Percentiles rank a stretch among this genome's conserved stretches.
Conservation (phyloP, 2,888 invertebrate genomes). For the Cryptocheilus praepositus region DNA sequence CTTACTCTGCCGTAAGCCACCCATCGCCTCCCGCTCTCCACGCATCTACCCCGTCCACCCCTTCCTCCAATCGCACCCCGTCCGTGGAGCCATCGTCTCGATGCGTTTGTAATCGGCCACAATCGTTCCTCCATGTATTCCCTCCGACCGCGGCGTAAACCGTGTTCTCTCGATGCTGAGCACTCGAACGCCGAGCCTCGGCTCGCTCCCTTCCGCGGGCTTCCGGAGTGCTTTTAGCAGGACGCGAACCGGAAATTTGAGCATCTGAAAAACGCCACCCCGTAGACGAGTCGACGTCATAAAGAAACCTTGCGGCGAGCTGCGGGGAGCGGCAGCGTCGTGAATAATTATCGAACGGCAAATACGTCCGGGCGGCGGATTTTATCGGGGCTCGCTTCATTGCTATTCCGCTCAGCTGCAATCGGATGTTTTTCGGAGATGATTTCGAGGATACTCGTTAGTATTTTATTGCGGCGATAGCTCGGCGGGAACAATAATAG, state of each 20-base stretch:
- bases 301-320: background rate
- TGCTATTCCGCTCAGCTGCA: background rate
- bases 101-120: constrained; percentile 57
- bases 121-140: constrained; percentile 36
- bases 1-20: constrained; percentile 65
- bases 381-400: background rate
- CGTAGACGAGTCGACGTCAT: constrained; percentile 9
- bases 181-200: constrained; percentile 5
- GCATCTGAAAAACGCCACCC: constrained; percentile 6
- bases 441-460: constrained; percentile 1
- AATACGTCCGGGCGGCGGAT: too few species aligned
- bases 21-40: constrained; percentile 46
- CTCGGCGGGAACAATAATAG: constrained; percentile 8
- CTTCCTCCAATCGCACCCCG: constrained; percentile 17
- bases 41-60: constrained; percentile 33
- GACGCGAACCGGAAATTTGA: constrained; percentile 23
- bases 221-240: constrained; percentile 34
- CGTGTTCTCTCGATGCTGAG: constrained; percentile 9
- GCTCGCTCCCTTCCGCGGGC: background rate
- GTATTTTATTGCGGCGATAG: background rate
- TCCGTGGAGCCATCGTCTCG: constrained; percentile 35
- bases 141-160: constrained; percentile 1
- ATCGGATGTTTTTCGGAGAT: background rate
- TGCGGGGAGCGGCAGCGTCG: background rate
- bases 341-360: too few species aligned